Base-by-base conservation (phyloP, 2,888 invertebrate species). In the Apamea sordens region DNA sequence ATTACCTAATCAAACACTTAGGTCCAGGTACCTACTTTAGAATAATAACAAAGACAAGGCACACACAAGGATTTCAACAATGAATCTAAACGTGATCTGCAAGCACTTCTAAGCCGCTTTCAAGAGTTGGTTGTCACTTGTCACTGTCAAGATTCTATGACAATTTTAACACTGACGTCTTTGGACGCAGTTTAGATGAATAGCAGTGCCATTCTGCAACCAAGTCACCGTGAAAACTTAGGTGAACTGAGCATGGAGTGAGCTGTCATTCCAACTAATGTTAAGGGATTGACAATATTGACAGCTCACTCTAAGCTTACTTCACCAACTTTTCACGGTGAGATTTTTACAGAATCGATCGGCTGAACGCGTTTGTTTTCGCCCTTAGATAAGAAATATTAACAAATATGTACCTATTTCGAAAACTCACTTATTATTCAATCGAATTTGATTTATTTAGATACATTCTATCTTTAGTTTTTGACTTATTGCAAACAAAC, bases 401-500 rank as follows among this genome's bases (percentile, higher is more conserved):
- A 70, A 36, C 5, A 15, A 32, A 3, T 24, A 32, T 2, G 32
- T 32, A 32, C 32, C 32, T 28, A 10, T 21, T n/a, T n/a, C 18
- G n/a, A n/a, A n/a, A 67, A 41, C 8, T n/a, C 24, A 10, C 5
- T 8, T 24, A 47, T 47, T 47, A 32, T 11, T 32, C 32, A 64
- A 8, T 15, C 41, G 15, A 28, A 28, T 69, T 50, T 69, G 41
- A 56, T n/a, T 71, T 41, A 47, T 59, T 36, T 61, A n/a, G n/a
- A n/a, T n/a, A 24, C 72, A 11, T 56, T 32, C 8, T 0, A 24
- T 41, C 5, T 21, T 47, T 18, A 79, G 21, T 44, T 67, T 36
- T 59, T 67, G 64, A 64, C 24, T 68, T 18, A 53, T 50, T 69
- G 32, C 28, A 53, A 56, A 73, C 50, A 75, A 79, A 69, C 5